A percentile compares a stretch with the other conserved stretches of the same genome.
phyloP scores from a whole-genome alignment of 2,113 vertebrate species.

The Anolis carolinensis region DNA sequence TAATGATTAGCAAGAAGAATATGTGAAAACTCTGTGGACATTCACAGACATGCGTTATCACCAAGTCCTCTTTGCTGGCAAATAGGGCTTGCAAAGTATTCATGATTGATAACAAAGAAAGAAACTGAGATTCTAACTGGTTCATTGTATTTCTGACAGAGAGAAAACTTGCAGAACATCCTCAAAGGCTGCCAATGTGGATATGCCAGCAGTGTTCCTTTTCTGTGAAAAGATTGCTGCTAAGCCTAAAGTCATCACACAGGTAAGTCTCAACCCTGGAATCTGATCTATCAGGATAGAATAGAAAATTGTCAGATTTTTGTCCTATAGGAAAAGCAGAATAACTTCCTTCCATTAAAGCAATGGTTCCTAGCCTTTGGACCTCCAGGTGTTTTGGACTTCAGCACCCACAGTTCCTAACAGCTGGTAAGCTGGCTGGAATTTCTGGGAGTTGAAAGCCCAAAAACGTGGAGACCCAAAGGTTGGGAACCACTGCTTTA shows the following conservation, averaged over 20 bases:
- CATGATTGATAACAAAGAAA: neutral
- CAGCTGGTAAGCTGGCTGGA: too few relatives aligned
- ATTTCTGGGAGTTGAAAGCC: too few relatives aligned
- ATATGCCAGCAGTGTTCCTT: slow-evolving; percentile 46
- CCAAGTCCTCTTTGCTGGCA: neutral
- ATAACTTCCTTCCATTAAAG: neutral
- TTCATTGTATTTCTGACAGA: slow-evolving; percentile 20
- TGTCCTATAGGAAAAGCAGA: neutral
- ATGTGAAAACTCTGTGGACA: too few relatives aligned
- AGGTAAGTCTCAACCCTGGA: slow-evolving; percentile 39
- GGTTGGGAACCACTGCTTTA: too few relatives aligned
- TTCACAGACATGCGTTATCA: too few relatives aligned
- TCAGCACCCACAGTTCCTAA: too few relatives aligned
- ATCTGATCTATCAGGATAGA: neutral
- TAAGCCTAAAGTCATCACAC: slow-evolving; percentile 7
- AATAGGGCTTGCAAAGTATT: slow-evolving; percentile 10
- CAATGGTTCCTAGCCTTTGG: too few relatives aligned
- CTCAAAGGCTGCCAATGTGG: slow-evolving; percentile 41
- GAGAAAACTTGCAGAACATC: slow-evolving; percentile 65
- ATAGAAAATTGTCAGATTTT: neutral
- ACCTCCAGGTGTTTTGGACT: too few relatives aligned
- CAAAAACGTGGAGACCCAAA: too few relatives aligned
- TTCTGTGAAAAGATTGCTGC: slow-evolving; percentile 57
- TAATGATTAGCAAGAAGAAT: neutral
- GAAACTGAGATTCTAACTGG: neutral